Base-by-base conservation (phyloP, 2,113 vertebrate species). In the Melanotaenia duboulayi region DNA sequence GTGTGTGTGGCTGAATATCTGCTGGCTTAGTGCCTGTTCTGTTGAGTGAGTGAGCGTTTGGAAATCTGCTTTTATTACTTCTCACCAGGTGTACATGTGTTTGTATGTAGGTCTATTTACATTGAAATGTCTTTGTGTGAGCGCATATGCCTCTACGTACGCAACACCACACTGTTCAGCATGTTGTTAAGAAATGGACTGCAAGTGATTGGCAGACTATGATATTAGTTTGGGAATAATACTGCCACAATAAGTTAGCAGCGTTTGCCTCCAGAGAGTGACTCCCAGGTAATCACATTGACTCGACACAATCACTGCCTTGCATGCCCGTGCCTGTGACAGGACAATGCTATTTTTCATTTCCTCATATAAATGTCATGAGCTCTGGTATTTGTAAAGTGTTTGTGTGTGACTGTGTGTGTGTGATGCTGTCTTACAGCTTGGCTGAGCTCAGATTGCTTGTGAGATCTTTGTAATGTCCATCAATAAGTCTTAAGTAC, bases 141-240 rank as follows among this genome's bases (percentile, higher is more conserved):
- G 14, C 35, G 51, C 46, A 32, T 37, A 17, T 63, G 0, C 7
- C 24, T 39, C 32, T 62, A 51, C 55, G 51, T 73, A 52, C 62
- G 57, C 49, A 19, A 6, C 49, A 6, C 11, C 59, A 42, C 49
- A 52, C 52, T 74, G 79, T 83, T 80, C 83, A 78, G 55, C 24
- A 48, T 71, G 71, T 66, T 67, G 82, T 89, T 71, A 77, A 79
- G 76, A 61, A 75, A 74, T 77, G 59, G 28, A 57, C 24, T 63
- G 23, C 65, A 71, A 78, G 72, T 88, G 85, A 91, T 64, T 91
- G 89, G 72, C 87, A 87, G 87, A 50, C 60, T 42, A 19, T 68
- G 78, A 88, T 90, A 90, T 89, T 90, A 88, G 89, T 90, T 89
- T 90, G 81, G 78, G 71, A 89, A 86, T 88, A 88, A 89, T 85